These are phyloP conservation scores for Brenthis ino DNA, from an alignment of 2,888 invertebrate genomes.

Conservation along the genomic window DNA sequence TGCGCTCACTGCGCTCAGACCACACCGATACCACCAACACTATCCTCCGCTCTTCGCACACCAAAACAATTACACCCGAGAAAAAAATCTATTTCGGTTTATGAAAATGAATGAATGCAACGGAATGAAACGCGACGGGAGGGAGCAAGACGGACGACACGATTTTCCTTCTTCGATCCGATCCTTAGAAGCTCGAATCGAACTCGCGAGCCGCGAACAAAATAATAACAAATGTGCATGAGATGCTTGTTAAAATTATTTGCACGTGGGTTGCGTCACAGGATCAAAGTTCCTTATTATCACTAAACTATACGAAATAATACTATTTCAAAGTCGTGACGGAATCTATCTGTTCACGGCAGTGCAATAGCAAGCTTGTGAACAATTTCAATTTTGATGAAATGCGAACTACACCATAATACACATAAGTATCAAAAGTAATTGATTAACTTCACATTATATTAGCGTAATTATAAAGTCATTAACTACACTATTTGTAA, in stretches of 20 bases:
- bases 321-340: slow-evolving; percentile 57
- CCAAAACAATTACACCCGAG: slow-evolving; percentile 63
- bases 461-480: slow-evolving; percentile 60
- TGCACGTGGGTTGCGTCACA: slow-evolving; percentile 82
- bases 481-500: slow-evolving; percentile 75
- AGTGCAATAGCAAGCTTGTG: slow-evolving; percentile 57
- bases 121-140: slow-evolving; percentile 54
- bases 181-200: slow-evolving; percentile 78
- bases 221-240: slow-evolving; percentile 88
- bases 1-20: slow-evolving; percentile 57
- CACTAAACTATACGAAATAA: slow-evolving; percentile 53
- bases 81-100: slow-evolving; percentile 60
- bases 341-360: slow-evolving; percentile 57
- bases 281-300: slow-evolving; percentile 56
- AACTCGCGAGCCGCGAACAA: slow-evolving; percentile 85
- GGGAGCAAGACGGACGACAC: slow-evolving; percentile 67
- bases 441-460: slow-evolving; percentile 58
- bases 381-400: slow-evolving; percentile 69
- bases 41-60: slow-evolving; percentile 55
- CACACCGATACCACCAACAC: slow-evolving; percentile 58
- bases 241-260: slow-evolving; percentile 74
- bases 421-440: slow-evolving; percentile 63
- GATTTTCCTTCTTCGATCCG: slow-evolving; percentile 69
- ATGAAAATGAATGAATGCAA: slow-evolving; percentile 56
- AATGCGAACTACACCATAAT: slow-evolving; percentile 71